A percentile compares a stretch with the other conserved stretches of the same genome.
Evolutionary conservation across 2,797 vertebrate species (phyloP).

Genomic region (Loriculus beryllinus): DNA sequence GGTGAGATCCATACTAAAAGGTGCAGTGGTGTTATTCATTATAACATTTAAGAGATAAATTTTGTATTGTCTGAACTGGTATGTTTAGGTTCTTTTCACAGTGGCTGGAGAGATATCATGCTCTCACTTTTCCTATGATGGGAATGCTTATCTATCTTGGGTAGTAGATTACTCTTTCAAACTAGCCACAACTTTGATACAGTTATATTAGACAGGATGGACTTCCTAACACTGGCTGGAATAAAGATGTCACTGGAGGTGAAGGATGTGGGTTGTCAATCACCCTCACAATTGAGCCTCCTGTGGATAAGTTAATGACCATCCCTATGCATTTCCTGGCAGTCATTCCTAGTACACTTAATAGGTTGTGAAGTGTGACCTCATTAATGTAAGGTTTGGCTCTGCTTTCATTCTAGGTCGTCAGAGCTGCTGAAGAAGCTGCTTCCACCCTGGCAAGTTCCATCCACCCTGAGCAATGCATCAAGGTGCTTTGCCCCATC

Average conservation of each 20-base stretch:
- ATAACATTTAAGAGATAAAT: background rate
- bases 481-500: constrained; percentile 97
- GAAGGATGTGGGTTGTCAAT: background rate
- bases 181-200: background rate
- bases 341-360: background rate
- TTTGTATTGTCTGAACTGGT: background rate
- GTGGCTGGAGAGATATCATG: background rate
- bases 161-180: background rate
- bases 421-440: constrained; percentile 94
- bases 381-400: background rate
- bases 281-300: background rate
- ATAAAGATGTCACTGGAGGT: background rate
- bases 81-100: background rate
- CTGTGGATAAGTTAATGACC: background rate
- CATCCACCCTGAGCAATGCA: constrained; percentile 96
- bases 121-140: background rate
- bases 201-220: background rate
- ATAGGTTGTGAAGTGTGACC: background rate
- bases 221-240: background rate
- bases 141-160: background rate
- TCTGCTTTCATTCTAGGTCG: constrained; percentile 80
- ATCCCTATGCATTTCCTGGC: background rate
- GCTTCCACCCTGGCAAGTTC: constrained; percentile 91
- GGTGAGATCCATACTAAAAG: background rate
- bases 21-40: background rate